Evolutionary conservation across 2,797 vertebrate genomes (phyloP), one percentile per base, ranked within the genome.

Genomic region (Phoebastria nigripes): DNA sequence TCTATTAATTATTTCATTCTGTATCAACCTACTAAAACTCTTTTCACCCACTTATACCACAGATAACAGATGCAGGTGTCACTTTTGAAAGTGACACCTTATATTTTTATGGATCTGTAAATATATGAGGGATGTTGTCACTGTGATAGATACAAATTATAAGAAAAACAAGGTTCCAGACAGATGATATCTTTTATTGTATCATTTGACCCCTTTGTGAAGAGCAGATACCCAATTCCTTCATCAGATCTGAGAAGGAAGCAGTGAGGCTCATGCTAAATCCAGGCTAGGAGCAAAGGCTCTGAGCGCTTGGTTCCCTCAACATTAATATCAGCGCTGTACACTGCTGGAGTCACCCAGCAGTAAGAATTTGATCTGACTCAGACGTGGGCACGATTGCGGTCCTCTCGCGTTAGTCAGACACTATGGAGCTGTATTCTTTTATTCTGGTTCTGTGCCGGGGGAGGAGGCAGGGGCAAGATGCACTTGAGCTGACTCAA

Each of bases 401-500:
- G 35, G 31, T 18, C 93, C 66, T 73, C 42, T 59, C 2, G 1
- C 44, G 11, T 92, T 87, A 93, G 62, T 97, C 90, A 97, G 82
- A 74, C 61, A 11, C 67, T 56, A 33, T 6, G 31, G 63, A 91
- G 70, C 42, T 92, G 59, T 25, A 55, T n/a, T 82, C 42, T 55
- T 12, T 5, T 47, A 33, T 33, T 11, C n/a, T 89, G 90, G 77
- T 62, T 73, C 66, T 77, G 59, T 70, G 59, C 47, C 4, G 1
- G 24, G 25, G 26, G 29, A 85, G 49, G 52, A 84, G 71, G 58
- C 15, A 58, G 73, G 25, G 35, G 49, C 58, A 90, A 81, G 42
- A 58, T 28, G 21, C 62, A 37, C 42, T 41, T 41, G 66, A 96
- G 86, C 92, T 95, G 88, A 96, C 70, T 93, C 88, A 87, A 73